A percentile compares a stretch with the other conserved stretches of the same genome.
phyloP scores from a whole-genome alignment of 2,113 vertebrate species.

The Protobothrops mucrosquamatus region DNA sequence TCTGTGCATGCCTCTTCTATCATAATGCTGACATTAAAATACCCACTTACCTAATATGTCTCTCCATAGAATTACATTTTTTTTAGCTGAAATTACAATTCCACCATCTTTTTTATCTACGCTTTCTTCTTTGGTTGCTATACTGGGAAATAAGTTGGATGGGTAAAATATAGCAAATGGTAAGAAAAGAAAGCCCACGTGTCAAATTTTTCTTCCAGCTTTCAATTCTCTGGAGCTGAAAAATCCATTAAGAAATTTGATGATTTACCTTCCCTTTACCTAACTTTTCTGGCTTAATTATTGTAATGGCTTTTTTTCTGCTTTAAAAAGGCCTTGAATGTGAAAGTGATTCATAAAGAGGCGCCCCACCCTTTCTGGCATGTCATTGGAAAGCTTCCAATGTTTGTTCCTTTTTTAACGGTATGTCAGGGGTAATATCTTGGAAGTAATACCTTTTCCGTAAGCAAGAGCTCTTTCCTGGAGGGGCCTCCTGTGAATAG shows the following conservation, averaged over 20 bases:
- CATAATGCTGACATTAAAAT: neutral
- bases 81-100: neutral
- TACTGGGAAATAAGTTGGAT: neutral
- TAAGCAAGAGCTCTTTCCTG: constrained; percentile 10
- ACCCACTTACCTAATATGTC: constrained; percentile 10
- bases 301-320: constrained; percentile 29
- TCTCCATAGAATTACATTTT: neutral
- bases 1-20: neutral
- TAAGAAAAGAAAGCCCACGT: constrained; percentile 8
- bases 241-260: constrained; percentile 36
- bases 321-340: constrained; percentile 12
- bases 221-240: constrained; percentile 31
- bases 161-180: constrained; percentile 17
- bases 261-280: constrained; percentile 30
- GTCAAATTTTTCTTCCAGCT: neutral
- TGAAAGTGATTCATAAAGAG: constrained; percentile 15
- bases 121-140: constrained; percentile 18
- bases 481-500: neutral
- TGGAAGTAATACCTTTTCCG: constrained; percentile 24
- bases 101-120: neutral
- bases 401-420: constrained; percentile 14
- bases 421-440: constrained; percentile 21
- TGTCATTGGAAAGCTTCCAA: constrained; percentile 24
- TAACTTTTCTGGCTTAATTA: constrained; percentile 30
- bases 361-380: neutral